Evolutionary conservation across 2,888 invertebrate genomes (phyloP).

Genomic region (Lepidonotus clava): DNA sequence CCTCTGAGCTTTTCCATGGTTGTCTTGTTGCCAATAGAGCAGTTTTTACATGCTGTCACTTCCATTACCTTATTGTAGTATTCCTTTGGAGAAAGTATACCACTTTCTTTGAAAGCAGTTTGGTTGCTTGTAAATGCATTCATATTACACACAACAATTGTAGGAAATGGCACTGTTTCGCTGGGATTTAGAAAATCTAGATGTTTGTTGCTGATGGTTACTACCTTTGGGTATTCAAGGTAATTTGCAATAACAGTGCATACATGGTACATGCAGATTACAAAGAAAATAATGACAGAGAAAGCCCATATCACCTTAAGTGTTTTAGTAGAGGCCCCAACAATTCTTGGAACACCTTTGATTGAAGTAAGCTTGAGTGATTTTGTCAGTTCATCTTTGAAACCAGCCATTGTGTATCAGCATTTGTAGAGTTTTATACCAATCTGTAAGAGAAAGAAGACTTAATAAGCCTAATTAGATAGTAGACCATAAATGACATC

Average conservation of each 20-base stretch:
- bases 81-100: background rate
- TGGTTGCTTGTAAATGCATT: background rate
- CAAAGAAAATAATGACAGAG: background rate
- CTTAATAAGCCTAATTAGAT: too few species aligned
- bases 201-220: background rate
- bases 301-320: background rate
- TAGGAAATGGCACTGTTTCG: background rate
- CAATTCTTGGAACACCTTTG: background rate
- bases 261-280: background rate
- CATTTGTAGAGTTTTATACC: too few species aligned
- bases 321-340: background rate
- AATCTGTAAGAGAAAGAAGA: too few species aligned
- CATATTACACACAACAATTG: background rate
- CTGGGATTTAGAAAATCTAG: background rate
- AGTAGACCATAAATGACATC: too few species aligned
- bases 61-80: background rate
- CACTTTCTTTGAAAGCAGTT: background rate
- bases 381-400: background rate
- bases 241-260: background rate
- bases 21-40: background rate
- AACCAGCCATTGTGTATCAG: too few species aligned
- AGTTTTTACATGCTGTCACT: background rate
- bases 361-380: background rate
- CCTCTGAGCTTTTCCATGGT: background rate
- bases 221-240: background rate